Conservation (phyloP, 2,113 vertebrate genomes). For the Apodemus speciosus region DNA sequence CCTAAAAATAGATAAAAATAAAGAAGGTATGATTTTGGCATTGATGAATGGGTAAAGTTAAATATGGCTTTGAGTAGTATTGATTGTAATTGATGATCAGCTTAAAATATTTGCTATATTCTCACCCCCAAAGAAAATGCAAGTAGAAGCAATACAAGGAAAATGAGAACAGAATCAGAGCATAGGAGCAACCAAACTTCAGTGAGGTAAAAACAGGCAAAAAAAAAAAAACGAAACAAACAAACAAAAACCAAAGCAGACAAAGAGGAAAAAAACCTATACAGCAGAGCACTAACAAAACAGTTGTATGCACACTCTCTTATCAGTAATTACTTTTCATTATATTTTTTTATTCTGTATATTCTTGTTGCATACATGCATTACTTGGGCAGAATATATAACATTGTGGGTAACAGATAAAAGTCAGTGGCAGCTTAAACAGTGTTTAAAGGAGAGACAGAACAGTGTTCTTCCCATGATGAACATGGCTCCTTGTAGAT, state of each 20-base stretch:
- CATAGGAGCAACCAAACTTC: neutral
- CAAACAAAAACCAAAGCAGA: neutral
- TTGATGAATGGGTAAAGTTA: too few relatives aligned
- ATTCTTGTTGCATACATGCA: neutral
- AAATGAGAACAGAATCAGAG: neutral
- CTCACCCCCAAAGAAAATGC: too few relatives aligned
- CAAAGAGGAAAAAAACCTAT: neutral
- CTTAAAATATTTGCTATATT: too few relatives aligned
- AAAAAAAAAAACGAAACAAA: neutral
- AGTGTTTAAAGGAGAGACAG: neutral
- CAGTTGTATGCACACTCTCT: neutral
- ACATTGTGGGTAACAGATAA: slow-evolving; percentile 5
- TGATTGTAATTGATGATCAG: too few relatives aligned
- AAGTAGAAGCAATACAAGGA: neutral
- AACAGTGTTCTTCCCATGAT: neutral
- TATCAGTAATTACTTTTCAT: neutral
- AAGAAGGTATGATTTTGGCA: too few relatives aligned
- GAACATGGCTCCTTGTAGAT: neutral
- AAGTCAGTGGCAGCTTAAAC: neutral
- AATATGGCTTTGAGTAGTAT: too few relatives aligned
- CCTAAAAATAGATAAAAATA: too few relatives aligned
- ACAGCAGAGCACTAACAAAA: neutral
- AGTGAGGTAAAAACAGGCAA: neutral
- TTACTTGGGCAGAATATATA: slow-evolving; percentile 9
- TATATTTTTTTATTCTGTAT: neutral